Conservation (phyloP, 2,888 invertebrate genomes). For the Caenorhabditis uteleia region DNA sequence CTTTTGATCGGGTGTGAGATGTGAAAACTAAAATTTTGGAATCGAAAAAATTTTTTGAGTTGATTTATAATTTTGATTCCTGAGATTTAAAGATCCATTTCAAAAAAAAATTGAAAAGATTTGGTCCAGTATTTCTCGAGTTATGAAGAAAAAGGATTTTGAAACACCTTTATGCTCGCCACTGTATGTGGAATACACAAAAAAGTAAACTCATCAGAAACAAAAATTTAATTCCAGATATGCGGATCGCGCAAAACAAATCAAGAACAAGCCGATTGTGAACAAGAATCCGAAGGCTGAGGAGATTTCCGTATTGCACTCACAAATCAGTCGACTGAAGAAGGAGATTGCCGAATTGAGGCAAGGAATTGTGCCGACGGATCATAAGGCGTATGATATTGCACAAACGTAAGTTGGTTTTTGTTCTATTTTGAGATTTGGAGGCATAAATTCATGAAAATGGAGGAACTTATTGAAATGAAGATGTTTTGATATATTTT, state of each 20-base stretch:
- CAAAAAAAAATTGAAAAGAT: no score
- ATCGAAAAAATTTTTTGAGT: no score
- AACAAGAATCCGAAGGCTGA: conserved; percentile 79
- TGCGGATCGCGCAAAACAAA: conserved; percentile 77
- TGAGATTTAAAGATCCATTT: not conserved
- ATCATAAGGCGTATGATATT: conserved; percentile 5
- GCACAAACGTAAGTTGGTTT: not conserved
- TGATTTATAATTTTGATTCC: no score
- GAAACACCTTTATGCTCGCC: no score
- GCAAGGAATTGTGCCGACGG: conserved; percentile 21
- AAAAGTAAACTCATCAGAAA: not conserved
- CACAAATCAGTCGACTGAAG: conserved; percentile 73
- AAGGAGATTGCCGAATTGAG: conserved; percentile 31
- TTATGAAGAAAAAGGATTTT: no score
- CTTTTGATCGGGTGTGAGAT: no score
- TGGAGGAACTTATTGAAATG: no score
- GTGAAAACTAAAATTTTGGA: no score
- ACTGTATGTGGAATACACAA: not conserved
- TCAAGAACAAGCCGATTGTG: conserved; percentile 86
- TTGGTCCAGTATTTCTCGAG: no score
- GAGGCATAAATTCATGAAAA: no score
- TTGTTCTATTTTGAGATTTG: not conserved
- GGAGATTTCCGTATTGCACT: conserved; percentile 17
- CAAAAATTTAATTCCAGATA: conserved; percentile 48
- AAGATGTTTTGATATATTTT: no score